Conservation (phyloP, 2,797 vertebrate species). For the Danio choprae region DNA sequence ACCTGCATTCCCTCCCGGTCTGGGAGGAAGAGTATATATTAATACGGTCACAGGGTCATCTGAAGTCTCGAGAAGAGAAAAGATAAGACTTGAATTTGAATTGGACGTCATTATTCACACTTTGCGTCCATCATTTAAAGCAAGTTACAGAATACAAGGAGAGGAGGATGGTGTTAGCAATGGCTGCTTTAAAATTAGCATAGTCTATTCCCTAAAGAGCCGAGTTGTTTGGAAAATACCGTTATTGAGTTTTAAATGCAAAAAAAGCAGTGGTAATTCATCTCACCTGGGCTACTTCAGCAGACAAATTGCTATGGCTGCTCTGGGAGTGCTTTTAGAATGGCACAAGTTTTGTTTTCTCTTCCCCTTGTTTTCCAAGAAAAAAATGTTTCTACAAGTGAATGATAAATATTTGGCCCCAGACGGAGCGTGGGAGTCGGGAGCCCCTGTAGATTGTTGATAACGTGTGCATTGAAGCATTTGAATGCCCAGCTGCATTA, state of each 20-base stretch:
- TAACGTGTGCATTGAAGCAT: conserved; percentile 62
- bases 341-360: conserved; percentile 16
- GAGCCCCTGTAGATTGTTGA: conserved; percentile 67
- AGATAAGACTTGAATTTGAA: conserved; percentile 19
- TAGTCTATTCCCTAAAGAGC: conserved; percentile 31
- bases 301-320: conserved; percentile 62
- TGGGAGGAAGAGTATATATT: conserved; percentile 36
- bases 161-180: conserved; percentile 15
- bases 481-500: conserved; percentile 54
- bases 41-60: conserved; percentile 31
- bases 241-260: conserved; percentile 58
- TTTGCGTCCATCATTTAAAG: not conserved
- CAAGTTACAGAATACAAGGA: not conserved
- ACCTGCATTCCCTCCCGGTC: conserved; percentile 69
- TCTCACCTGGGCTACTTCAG: conserved; percentile 56
- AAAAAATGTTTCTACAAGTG: conserved; percentile 75
- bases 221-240: conserved; percentile 19
- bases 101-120: conserved; percentile 10
- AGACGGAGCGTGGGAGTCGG: conserved; percentile 65
- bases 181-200: conserved; percentile 29
- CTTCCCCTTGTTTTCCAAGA: conserved; percentile 63
- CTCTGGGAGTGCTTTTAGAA: conserved; percentile 54
- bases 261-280: conserved; percentile 57
- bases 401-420: conserved; percentile 74
- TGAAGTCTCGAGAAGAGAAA: not conserved